Base-by-base conservation (phyloP, 2,888 invertebrate species). In the Orthosia gracilis region DNA sequence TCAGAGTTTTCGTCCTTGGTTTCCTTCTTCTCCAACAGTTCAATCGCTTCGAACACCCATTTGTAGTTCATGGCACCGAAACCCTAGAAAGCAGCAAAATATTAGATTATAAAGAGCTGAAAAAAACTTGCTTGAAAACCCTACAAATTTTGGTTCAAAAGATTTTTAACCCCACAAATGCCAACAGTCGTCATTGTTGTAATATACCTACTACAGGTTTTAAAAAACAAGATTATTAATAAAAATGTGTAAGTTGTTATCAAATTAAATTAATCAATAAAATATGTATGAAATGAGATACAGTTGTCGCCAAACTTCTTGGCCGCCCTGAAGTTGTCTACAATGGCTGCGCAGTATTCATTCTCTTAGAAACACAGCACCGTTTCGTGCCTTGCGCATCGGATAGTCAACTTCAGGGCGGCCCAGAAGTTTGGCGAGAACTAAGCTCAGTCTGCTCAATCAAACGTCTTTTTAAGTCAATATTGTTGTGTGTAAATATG, bases 41-140 rank as follows among this genome's bases (percentile, higher is more conserved):
- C 99, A 86, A 99, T 99, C 0, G 99, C 99, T 96, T 99, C 99
- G 92, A 99, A 99, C 40, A 99, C 97, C 83, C 99, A 98, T 94
- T 99, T 99, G 96, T 99, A 99, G 93, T 99, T 99, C 88, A 99
- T 99, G 82, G 99, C 99, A 70, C 99, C 99, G 93, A 99, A 99
- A 74, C 99, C 99, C 99, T 99, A 94, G 57, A 97, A 97, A 82
- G 76, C 83, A 73, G 69, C 3, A 63, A 55, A 50, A 40, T 66
- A 18, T 13, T 54, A 23, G n/a, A 52, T n/a, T 12, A 18, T 1
- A 54, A 23, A 65, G 3, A 11, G 17, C 45, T 52, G 15, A 31
- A 47, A 21, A n/a, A 1, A 0, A 18, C 5, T 52, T 40, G 18
- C 9, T 40, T 40, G 15, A 15, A 57, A 47, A 2, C 21, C 2